Base-by-base conservation (phyloP, 2,113 vertebrate genomes). In the Phycodurus eques region DNA sequence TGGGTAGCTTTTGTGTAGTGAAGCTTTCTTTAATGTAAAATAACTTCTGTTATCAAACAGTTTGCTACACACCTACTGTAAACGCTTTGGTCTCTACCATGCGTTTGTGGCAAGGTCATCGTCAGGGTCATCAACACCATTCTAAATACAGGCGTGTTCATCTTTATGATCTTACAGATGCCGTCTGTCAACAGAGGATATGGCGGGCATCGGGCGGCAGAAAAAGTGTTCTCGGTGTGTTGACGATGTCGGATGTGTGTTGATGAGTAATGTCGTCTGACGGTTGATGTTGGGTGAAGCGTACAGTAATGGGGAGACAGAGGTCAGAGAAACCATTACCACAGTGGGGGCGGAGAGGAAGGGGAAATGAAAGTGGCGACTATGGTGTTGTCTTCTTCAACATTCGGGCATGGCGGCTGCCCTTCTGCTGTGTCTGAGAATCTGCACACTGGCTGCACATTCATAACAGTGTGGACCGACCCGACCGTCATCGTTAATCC, bases 251-350 rank as follows among this genome's bases (percentile, higher is more conserved):
- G 85, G 85, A 84, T 71, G 85, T 44, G 80, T 65, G 72, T 65
- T 84, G 87, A 90, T 90, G 88, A 90, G 82, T 86, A 84, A 87
- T 87, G 86, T 80, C 63, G 83, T 80, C 86, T 89, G 87, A 88
- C 79, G 75, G 81, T 67, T 91, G 89, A 88, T 90, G 86, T 86
- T 88, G 87, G 85, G 88, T 88, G 86, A 91, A 89, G 87, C 83
- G 66, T 89, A 85, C 85, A 85, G 91, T 87, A 89, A 91, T 90
- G 84, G 87, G 82, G 79, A 83, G 80, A 87, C 87, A 87, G 83
- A 90, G 89, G 90, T 92, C 88, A 87, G 76, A 87, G 79, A 88
- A 90, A 88, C 88, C 90, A 90, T 93, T 92, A 90, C 80, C 74
- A 67, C 71, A 17, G 73, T 72, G 80, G 79, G 75, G 84, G 72